Conservation (phyloP, 1,140 invertebrate genomes). For the Drosophila oshimai region DNA sequence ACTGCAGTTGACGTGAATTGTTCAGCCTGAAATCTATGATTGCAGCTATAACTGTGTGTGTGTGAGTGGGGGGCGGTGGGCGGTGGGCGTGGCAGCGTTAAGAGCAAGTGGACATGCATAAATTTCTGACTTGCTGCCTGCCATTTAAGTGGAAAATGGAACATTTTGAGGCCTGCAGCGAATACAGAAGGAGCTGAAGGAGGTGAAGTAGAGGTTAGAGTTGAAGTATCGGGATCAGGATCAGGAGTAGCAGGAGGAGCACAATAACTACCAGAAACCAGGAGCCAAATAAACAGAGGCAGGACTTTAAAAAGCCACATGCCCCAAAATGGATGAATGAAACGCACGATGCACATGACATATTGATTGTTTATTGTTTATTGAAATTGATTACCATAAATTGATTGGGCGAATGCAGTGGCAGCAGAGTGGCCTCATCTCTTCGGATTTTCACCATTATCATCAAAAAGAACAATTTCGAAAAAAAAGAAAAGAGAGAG, state of each 20-base stretch:
- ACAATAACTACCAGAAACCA: no score
- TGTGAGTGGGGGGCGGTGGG: background rate
- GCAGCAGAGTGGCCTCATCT: background rate
- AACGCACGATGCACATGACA: slow-evolving; percentile 57
- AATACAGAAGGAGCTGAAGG: slow-evolving; percentile 3
- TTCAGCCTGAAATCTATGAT: slow-evolving; percentile 77
- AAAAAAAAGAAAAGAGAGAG: no score
- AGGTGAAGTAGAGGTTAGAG: background rate
- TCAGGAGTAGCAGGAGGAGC: background rate
- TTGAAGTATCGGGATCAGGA: background rate
- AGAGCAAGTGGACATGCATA: slow-evolving; percentile 58
- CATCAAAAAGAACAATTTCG: no score
- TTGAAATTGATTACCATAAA: slow-evolving; percentile 76
- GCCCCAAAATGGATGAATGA: background rate
- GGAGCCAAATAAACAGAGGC: background rate
- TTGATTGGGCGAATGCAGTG: slow-evolving; percentile 50
- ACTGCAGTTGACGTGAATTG: slow-evolving; percentile 77
- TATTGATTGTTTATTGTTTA: slow-evolving; percentile 73
- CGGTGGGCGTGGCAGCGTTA: slow-evolving; percentile 31
- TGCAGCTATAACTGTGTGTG: slow-evolving; percentile 63
- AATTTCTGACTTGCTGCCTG: slow-evolving; percentile 59
- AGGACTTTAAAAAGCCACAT: slow-evolving; percentile 34
- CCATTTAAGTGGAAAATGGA: slow-evolving; percentile 57
- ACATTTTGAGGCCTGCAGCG: slow-evolving; percentile 45
- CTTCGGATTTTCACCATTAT: background rate